These are phyloP conservation scores for Amblyopsis rosae DNA, from an alignment of 2,113 vertebrate species.

Conservation along the genomic window DNA sequence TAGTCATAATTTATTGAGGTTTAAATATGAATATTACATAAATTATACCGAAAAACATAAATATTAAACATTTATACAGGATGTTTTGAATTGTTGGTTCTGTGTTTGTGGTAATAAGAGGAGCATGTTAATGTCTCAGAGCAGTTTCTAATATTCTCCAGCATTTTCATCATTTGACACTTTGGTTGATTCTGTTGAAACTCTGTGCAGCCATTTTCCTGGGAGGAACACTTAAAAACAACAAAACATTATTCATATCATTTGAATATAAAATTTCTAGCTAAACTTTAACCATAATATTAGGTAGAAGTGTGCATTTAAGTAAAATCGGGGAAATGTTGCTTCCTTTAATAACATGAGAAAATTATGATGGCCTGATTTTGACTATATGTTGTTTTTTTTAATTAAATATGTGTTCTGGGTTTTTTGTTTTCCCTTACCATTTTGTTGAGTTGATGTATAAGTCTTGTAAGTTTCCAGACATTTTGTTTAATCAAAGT, in stretches of 20 bases:
- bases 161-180: not conserved
- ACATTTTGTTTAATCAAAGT: not conserved
- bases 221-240: too few species aligned
- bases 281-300: not conserved
- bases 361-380: too few species aligned
- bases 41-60: not conserved
- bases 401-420: too few species aligned
- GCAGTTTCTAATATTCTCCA: not conserved
- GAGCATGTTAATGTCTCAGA: too few species aligned
- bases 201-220: not conserved
- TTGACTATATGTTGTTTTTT: too few species aligned
- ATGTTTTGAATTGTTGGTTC: not conserved
- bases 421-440: not conserved
- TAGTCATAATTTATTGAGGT: not conserved
- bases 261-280: not conserved
- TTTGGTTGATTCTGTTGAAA: not conserved
- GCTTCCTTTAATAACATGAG: not conserved
- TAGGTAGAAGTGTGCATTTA: not conserved
- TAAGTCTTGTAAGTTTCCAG: rapidly evolving
- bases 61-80: not conserved
- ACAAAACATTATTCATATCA: not conserved
- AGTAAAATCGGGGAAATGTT: not conserved
- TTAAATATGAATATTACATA: not conserved
- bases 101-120: not conserved
- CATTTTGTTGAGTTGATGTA: rapidly evolving